Base-by-base conservation (phyloP, 2,888 invertebrate genomes). In the Apamea sordens region DNA sequence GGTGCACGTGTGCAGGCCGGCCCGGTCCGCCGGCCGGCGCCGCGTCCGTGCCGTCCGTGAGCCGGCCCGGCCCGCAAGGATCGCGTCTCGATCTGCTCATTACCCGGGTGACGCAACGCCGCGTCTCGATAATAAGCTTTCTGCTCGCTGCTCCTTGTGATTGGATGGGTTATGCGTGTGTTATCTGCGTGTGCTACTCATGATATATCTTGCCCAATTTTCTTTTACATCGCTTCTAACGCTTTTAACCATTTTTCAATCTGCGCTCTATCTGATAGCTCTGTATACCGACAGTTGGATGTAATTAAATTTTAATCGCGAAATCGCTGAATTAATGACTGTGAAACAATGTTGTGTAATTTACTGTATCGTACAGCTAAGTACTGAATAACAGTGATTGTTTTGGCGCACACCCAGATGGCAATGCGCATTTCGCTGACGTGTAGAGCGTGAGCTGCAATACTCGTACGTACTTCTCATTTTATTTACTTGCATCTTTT, bases 331-430 rank as follows among this genome's bases (percentile, higher is more conserved):
- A 88, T 90, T 90, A 90, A 90, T 90, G 88, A 87, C 89, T 89
- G 86, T 89, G 89, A 89, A 92, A 90, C 90, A 89, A 90, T 91
- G 88, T 89, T 89, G 85, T 89, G 91, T 92, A 90, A 92, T 91
- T 91, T 92, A 89, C 90, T 91, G 90, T 90, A 90, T 92, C 89
- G 91, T 86, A 87, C 89, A 91, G 92, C 91, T 96, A 95, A 95
- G 93, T 95, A 95, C 94, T 95, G 95, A 95, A 95, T 95, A 96
- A 95, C 95, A 94, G 94, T 96, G 95, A 96, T 96, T 96, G 96
- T 95, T 95, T 96, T 96, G 96, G 96, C 96, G 92, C 92, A 88
- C 93, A 91, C 94, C 96, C 96, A 96, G 96, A 95, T 95, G 94
- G 95, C 95, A 94, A 93, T 93, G 94, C 92, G 91, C 92, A 92